These are phyloP conservation scores for Tachystola acroxantha DNA, from an alignment of 2,888 invertebrate genomes.

Conservation along the genomic window DNA sequence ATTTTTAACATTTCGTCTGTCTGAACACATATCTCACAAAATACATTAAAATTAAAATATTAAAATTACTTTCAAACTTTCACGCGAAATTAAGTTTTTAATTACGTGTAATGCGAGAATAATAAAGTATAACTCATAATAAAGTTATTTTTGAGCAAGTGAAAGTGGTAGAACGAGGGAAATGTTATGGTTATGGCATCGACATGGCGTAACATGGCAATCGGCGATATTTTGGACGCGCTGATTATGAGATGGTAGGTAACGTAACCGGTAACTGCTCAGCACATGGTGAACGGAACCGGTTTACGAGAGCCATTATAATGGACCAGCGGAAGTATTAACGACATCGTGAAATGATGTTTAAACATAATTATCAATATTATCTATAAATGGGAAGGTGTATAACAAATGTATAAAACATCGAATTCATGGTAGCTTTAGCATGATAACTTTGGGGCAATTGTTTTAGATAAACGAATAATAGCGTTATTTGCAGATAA, in stretches of 20 bases:
- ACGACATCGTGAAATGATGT: constrained; percentile 1
- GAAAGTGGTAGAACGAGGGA: constrained; percentile 14
- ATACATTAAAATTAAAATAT: not conserved
- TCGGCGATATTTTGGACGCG: constrained; percentile 39
- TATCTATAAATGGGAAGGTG: too few relatives aligned
- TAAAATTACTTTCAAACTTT: constrained; percentile 26
- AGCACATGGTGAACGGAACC: constrained; percentile 29
- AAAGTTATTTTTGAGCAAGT: constrained; percentile 11
- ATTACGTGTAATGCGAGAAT: constrained; percentile 19
- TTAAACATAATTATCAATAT: not conserved
- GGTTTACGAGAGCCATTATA: constrained; percentile 25
- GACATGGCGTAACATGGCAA: constrained; percentile 29
- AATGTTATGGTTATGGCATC: constrained; percentile 11
- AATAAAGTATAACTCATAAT: constrained; percentile 1
- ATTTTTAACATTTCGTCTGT: too few relatives aligned
- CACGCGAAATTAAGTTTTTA: constrained; percentile 19
- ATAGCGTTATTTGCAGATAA: too few relatives aligned
- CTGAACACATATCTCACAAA: too few relatives aligned
- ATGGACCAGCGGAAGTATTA: constrained; percentile 13
- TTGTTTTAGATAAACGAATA: too few relatives aligned
- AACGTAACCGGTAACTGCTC: not conserved
- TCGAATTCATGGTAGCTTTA: too few relatives aligned
- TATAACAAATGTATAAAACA: too few relatives aligned
- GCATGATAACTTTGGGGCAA: too few relatives aligned
- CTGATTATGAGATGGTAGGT: constrained; percentile 31